Conservation (phyloP, 2,113 vertebrate species). For the Prinia subflava region DNA sequence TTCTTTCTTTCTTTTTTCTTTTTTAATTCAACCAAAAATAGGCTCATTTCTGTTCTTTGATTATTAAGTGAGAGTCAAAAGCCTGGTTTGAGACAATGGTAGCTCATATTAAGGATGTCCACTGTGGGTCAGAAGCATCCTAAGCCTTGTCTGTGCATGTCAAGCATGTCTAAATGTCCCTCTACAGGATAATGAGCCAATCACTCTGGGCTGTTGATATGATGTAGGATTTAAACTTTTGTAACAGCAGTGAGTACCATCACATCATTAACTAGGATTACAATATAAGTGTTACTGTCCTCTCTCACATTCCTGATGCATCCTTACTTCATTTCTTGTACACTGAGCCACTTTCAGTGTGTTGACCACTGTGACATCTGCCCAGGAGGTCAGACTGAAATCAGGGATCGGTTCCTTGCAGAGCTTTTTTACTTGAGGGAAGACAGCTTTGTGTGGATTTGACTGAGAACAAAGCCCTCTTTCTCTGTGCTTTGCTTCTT, state of each 20-base stretch:
- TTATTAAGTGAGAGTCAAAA: not conserved
- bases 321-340: not conserved
- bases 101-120: not conserved
- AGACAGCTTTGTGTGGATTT: not conserved
- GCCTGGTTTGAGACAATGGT: not conserved
- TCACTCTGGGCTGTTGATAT: not conserved
- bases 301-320: not conserved
- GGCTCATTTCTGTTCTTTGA: not conserved
- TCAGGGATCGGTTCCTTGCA: not conserved
- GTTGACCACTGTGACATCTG: not conserved
- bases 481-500: not conserved
- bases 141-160: not conserved
- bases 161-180: not conserved
- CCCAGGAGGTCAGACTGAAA: not conserved
- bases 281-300: not conserved
- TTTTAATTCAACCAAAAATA: not conserved
- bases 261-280: not conserved
- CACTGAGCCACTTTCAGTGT: not conserved
- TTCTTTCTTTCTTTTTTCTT: not conserved
- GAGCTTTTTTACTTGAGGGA: not conserved
- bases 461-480: not conserved
- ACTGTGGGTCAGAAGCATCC: rapidly evolving
- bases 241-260: not conserved
- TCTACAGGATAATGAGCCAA: not conserved
- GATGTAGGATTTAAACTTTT: not conserved